Conservation (phyloP, 2,113 vertebrate genomes). For the Oxyruncus cristatus region DNA sequence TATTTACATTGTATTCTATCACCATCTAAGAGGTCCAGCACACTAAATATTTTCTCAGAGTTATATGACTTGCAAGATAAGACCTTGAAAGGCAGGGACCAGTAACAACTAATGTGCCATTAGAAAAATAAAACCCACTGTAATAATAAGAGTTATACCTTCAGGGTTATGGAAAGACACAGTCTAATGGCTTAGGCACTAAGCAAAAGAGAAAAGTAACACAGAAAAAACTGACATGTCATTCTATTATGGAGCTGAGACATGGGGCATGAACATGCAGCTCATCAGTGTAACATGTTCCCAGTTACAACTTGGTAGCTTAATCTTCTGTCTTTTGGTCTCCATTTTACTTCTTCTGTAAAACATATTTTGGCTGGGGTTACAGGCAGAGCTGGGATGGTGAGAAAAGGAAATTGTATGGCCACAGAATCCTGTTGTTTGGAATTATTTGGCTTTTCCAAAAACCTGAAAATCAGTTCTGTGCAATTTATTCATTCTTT, state of each 20-base stretch:
- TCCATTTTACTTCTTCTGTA: background rate
- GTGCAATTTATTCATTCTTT: conserved; percentile 6
- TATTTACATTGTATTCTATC: background rate
- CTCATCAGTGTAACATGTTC: background rate
- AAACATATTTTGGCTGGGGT: background rate
- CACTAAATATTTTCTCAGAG: background rate
- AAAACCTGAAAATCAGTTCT: background rate
- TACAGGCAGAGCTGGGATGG: background rate
- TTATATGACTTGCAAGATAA: background rate
- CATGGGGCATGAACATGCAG: too few species aligned
- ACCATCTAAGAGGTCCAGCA: background rate
- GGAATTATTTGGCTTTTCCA: background rate
- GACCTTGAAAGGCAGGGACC: background rate
- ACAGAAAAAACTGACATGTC: background rate
- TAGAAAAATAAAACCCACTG: background rate
- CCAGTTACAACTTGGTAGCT: background rate
- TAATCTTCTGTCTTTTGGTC: background rate
- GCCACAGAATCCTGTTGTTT: background rate
- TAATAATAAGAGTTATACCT: background rate
- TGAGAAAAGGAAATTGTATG: background rate
- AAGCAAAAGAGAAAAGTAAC: background rate
- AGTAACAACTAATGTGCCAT: background rate
- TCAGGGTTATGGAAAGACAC: background rate
- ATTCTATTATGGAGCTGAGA: background rate
- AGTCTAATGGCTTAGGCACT: background rate